Base-by-base conservation (phyloP, 1,140 invertebrate genomes). In the Aphelinus atriplicis region DNA sequence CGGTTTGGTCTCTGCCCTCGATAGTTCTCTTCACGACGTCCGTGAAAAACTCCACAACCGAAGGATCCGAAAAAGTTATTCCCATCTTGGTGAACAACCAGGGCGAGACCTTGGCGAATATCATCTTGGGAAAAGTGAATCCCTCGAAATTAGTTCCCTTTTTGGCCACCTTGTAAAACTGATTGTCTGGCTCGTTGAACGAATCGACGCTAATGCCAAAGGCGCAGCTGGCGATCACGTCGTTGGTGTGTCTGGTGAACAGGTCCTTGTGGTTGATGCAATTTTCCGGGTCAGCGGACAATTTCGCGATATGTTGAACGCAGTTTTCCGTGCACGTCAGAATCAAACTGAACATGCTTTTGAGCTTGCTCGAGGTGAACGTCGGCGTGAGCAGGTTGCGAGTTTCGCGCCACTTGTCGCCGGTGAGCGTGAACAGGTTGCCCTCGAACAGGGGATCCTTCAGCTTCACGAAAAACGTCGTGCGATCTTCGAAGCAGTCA, bases 321-420 rank as follows among this genome's bases (percentile, higher is more conserved):
- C 67, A 55, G 26, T 67, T 67, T 26, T 67, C n/a, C 1, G 72
- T 47, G 65, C 56, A 67, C 7, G 51, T 45, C 1, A 9, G 3
- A 7, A 67, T 61, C 1, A 58, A 61, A 4, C 79, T 77, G 62
- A 87, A 89, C 89, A 90, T 90, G 51, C 75, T 76, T 47, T 88
- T 85, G 88, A 91, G 90, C 81, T 91, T 91, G 46, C 88, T 88
- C 2, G 88, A 82, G 0, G 91, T 92, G 78, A 92, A 92, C 0
- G 89, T 87, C 3, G 91, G 91, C 51, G 88, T 90, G 6, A 92
- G 75, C 0, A 89, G 89, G 0, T 87, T 86, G 2, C 90, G 80
- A 89, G 91, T 90, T 67, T 89, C 86, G 53, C 86, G 87, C 90
- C 90, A 91, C 77, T 88, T 85, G 67, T 90, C 58, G 56, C 78